Evolutionary conservation across 2,888 invertebrate species (phyloP), one percentile per base, ranked within the genome.

Genomic region (Cephonodes hylas): DNA sequence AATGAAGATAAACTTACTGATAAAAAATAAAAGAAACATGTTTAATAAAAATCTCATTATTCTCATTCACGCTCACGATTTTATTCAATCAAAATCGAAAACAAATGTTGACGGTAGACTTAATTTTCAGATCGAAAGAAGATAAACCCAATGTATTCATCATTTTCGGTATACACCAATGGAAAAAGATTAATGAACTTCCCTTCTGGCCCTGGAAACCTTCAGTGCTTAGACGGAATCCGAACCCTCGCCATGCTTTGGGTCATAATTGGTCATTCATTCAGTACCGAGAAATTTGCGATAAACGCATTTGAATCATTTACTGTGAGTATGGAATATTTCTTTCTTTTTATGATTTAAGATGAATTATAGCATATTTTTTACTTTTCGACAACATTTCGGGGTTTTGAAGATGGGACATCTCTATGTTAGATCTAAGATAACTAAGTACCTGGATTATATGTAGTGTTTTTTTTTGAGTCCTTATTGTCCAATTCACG

Each of bases 151-250:
- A 27, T 72, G 31, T 59, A 62, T 15, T 70, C 62, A 58, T 63
- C 70, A 1, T 82, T 81, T 60, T 85, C 85, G 10, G 70, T 85
- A 0, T 83, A 84, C 42, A 82, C 87, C 0, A 93, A 92, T 66
- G 77, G 83, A 0, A 76, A 75, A 23, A 83, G 83, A 15, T 62
- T 93, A 8, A 70, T 88, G 46, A 78, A 73, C 0, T 85, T 86
- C 59, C 70, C 74, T 0, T 73, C 82, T 1, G 71, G 70, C 20
- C 65, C 83, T 4, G 80, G 80, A n/a, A 76, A 84, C 3, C 68
- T 93, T 27, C 76, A 84, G 13, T 93, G 93, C 68, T 67, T 93
- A 46, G 85, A 91, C 63, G 93, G 93, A 0, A 75, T 93, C n/a
- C 77, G 91, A 68, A 71, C 85, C 0, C 66, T 92, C 0, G 88